These are phyloP conservation scores for Antrozous pallidus DNA, from an alignment of 2,797 vertebrate genomes.

Conservation along the genomic window DNA sequence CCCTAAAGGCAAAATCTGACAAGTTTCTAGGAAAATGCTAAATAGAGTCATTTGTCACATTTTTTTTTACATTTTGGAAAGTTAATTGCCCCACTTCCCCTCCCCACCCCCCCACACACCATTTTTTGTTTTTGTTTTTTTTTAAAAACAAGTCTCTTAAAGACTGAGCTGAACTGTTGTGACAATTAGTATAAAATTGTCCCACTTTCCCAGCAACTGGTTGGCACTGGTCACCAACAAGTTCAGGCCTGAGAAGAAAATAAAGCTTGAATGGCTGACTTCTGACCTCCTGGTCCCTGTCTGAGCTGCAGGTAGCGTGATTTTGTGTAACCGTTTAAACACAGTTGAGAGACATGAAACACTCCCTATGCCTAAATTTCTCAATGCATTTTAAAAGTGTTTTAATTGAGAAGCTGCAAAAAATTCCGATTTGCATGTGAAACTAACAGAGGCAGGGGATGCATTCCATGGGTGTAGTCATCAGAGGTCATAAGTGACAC, in stretches of 20 bases:
- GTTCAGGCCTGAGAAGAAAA: conserved; percentile 75
- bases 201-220: conserved; percentile 57
- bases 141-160: conserved; percentile 48
- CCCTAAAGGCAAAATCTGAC: conserved; percentile 11
- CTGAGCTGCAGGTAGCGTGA: conserved; percentile 58
- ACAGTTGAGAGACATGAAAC: conserved; percentile 56
- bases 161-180: conserved; percentile 30
- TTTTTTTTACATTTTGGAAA: conserved; percentile 39
- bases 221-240: conserved; percentile 59
- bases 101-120: too few relatives aligned
- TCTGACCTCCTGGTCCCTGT: conserved; percentile 73
- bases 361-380: background rate
- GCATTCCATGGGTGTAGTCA: background rate
- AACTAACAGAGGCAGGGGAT: background rate
- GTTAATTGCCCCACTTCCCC: rapidly evolving
- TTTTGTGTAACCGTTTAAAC: conserved; percentile 38
- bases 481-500: background rate
- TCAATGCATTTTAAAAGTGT: background rate
- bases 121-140: too few relatives aligned
- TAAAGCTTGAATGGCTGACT: conserved; percentile 71
- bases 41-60: background rate
- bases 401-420: background rate
- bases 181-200: conserved; percentile 69
- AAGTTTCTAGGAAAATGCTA: background rate
- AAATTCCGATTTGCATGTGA: background rate